Evolutionary conservation across 2,797 vertebrate species (phyloP).

Genomic region (Rallus crepitans): DNA sequence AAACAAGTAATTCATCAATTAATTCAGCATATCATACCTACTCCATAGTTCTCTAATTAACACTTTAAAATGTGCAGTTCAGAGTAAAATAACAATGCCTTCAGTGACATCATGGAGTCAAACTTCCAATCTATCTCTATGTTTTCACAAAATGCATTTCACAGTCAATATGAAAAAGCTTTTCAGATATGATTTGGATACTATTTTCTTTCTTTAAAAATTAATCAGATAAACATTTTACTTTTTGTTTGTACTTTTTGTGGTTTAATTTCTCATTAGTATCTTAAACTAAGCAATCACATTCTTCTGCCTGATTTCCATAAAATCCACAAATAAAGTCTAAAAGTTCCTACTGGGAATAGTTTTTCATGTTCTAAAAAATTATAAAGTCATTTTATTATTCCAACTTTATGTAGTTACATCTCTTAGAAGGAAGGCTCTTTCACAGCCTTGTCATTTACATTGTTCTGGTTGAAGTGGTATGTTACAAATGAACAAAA

Average conservation of each 20-base stretch:
- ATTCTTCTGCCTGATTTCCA: background rate
- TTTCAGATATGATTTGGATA: background rate
- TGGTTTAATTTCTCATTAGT: background rate
- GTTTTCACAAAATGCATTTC: background rate
- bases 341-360: background rate
- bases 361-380: background rate
- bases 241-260: background rate
- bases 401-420: background rate
- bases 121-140: background rate
- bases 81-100: background rate
- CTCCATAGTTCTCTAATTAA: constrained; percentile 2
- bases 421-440: background rate
- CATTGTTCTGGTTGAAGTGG: background rate
- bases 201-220: background rate
- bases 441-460: background rate
- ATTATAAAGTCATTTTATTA: background rate
- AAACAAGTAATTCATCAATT: constrained; percentile 64
- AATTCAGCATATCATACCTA: constrained; percentile 25
- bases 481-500: background rate
- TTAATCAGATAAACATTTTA: background rate
- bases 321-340: background rate
- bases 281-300: background rate
- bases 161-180: background rate
- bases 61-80: background rate
- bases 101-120: background rate